A percentile compares a stretch with the other conserved stretches of the same genome.
Conservation (phyloP, 2,888 invertebrate species). For the Fissipunctia ypsillon region DNA sequence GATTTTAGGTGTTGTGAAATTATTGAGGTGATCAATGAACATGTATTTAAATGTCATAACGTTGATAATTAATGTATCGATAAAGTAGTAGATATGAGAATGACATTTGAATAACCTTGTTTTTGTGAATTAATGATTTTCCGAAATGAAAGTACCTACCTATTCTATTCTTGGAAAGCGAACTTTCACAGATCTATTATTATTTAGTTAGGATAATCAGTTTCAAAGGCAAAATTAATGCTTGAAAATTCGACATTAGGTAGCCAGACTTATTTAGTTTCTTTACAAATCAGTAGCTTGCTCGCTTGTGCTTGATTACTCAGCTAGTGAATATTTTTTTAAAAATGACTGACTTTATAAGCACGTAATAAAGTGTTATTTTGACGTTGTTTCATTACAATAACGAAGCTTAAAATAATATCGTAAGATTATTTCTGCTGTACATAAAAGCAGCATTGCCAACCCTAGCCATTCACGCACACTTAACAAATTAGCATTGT, state of each 20-base stretch:
- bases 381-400: background rate
- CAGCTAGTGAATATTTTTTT: background rate
- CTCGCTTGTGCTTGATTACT: too few species aligned
- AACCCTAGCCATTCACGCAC: constrained; percentile 40
- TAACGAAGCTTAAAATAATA: background rate
- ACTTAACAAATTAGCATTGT: constrained; percentile 50
- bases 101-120: constrained; percentile 1
- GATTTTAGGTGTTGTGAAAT: background rate
- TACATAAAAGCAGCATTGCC: background rate
- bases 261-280: background rate
- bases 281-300: background rate
- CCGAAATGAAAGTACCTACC: too few species aligned
- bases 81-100: background rate
- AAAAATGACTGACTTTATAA: too few species aligned
- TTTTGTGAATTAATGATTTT: background rate
- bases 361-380: background rate
- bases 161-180: background rate
- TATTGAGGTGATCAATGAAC: background rate
- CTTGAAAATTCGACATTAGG: background rate
- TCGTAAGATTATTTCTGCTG: background rate
- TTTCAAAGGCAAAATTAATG: background rate
- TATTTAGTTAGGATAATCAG: background rate
- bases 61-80: background rate
- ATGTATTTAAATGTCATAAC: background rate
- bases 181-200: background rate